These are phyloP conservation scores for Hemitrygon akajei DNA, from an alignment of 2,797 vertebrate species.

Conservation along the genomic window DNA sequence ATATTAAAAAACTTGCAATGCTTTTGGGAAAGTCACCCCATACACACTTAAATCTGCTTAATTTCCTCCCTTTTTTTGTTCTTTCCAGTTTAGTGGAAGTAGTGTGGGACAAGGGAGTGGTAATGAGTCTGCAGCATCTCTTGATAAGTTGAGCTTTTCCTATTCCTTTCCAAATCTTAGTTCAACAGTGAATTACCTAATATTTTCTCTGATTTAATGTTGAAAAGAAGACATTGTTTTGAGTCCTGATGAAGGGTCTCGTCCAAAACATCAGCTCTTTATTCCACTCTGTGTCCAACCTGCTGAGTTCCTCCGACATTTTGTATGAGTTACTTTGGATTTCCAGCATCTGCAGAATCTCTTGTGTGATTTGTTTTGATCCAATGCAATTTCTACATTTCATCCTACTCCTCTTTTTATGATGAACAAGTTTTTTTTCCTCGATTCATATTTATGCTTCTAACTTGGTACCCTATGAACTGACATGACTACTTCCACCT, in stretches of 20 bases:
- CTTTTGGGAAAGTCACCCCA: neutral
- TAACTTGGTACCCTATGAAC: neutral
- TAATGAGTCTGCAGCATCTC: neutral
- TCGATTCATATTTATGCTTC: neutral
- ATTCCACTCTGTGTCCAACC: too few relatives aligned
- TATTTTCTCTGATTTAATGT: neutral
- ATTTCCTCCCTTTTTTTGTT: neutral
- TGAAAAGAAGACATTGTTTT: neutral
- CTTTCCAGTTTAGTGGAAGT: neutral
- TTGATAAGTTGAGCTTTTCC: neutral
- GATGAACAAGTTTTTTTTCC: too few relatives aligned
- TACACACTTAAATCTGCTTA: neutral
- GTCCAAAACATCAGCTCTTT: too few relatives aligned
- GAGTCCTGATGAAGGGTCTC: too few relatives aligned
- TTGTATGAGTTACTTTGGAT: too few relatives aligned
- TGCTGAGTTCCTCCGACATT: too few relatives aligned
- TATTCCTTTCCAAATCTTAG: neutral
- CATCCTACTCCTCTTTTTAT: too few relatives aligned
- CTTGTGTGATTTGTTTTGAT: neutral
- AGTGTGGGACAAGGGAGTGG: neutral
- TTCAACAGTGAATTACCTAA: neutral
- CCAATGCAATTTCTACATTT: neutral
- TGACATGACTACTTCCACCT: neutral
- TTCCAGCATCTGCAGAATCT: too few relatives aligned
- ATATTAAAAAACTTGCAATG: neutral